Evolutionary conservation across 2,113 vertebrate species (phyloP).

Genomic region (Lathamus discolor): DNA sequence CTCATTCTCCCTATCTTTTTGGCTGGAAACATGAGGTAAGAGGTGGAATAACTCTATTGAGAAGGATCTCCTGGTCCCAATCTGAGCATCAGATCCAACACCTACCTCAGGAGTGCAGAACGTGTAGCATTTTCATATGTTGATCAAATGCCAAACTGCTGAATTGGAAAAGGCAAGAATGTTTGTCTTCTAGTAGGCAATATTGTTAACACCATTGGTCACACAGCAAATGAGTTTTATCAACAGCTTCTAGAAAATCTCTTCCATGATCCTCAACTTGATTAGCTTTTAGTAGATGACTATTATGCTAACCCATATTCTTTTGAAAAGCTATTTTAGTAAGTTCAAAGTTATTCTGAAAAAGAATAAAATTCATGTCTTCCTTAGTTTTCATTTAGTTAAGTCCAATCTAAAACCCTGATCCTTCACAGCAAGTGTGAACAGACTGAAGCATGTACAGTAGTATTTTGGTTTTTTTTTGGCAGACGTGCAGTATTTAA

Average conservation of each 20-base stretch:
- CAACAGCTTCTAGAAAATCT: neutral
- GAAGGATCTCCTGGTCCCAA: neutral
- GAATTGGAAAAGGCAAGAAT: neutral
- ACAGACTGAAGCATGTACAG: neutral
- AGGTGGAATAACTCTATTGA: neutral
- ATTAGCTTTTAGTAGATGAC: neutral
- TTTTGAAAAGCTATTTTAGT: neutral
- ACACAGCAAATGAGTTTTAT: neutral
- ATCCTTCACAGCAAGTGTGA: neutral
- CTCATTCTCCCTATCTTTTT: neutral
- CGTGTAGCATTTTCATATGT: fast-evolving
- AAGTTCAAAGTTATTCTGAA: neutral
- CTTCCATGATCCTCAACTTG: neutral
- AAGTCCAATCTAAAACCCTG: neutral
- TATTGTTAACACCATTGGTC: neutral
- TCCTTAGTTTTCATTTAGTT: neutral
- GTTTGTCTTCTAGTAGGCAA: neutral
- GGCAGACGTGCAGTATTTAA: neutral
- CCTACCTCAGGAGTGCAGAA: neutral
- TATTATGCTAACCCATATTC: neutral
- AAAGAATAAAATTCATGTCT: neutral
- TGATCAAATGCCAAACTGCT: neutral
- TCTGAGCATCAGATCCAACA: neutral
- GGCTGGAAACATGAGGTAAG: neutral
- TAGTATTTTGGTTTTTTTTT: neutral